These are phyloP conservation scores for Erpobdella octoculata DNA, from an alignment of 2,888 invertebrate genomes.

Conservation along the genomic window DNA sequence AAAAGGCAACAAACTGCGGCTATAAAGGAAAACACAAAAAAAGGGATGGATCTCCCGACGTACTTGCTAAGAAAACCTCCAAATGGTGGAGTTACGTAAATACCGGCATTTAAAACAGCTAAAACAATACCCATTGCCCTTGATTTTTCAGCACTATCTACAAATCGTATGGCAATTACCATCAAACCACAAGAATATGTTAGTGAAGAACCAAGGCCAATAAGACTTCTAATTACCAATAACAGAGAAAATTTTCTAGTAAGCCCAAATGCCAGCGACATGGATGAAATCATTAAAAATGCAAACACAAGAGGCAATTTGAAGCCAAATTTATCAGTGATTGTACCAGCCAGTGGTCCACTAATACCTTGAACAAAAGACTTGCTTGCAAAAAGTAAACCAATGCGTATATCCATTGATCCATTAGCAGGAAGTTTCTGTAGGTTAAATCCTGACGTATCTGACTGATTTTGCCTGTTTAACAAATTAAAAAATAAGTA, in stretches of 20 bases:
- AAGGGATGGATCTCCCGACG: not conserved
- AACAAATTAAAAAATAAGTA: no score
- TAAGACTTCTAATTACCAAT: not conserved
- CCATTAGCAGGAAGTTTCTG: no score
- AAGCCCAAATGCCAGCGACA: not conserved
- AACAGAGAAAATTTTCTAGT: not conserved
- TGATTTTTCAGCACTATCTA: not conserved
- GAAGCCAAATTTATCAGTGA: not conserved
- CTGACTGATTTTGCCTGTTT: no score
- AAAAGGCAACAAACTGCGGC: not conserved
- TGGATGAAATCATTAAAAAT: not conserved
- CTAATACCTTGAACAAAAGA: not conserved
- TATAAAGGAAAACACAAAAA: not conserved
- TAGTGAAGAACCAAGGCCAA: not conserved
- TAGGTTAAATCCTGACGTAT: no score
- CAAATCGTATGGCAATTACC: not conserved
- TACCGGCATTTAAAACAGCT: not conserved
- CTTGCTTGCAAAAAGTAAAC: not conserved
- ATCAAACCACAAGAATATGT: not conserved
- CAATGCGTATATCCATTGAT: no score
- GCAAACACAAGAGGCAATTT: not conserved
- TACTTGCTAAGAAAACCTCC: not conserved
- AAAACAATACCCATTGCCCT: not conserved
- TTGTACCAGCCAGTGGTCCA: not conserved
- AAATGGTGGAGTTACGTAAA: not conserved